A percentile compares a stretch with the other conserved stretches of the same genome.
Conservation (phyloP, 2,888 invertebrate species). For the Eupithecia pulchellata region DNA sequence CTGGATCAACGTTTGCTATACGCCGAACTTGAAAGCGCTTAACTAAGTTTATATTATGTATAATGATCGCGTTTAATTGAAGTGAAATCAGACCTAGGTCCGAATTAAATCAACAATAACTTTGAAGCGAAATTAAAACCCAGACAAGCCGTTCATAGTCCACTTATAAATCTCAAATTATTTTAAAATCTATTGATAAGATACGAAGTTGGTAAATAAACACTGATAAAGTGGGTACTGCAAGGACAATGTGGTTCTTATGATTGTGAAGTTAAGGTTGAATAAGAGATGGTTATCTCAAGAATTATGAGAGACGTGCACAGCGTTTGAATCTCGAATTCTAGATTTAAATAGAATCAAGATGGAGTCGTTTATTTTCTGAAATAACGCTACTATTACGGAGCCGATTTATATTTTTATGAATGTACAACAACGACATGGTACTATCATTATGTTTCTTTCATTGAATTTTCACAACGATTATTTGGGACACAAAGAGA, state of each 20-base stretch:
- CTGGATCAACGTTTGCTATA: no score
- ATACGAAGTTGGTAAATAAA: constrained; percentile 36
- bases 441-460: no score
- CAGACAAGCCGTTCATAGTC: background rate
- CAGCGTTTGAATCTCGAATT: constrained; percentile 22
- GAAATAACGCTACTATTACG: no score
- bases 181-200: constrained; percentile 43
- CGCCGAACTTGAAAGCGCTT: no score
- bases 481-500: no score
- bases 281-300: constrained; percentile 22
- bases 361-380: background rate
- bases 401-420: no score
- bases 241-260: constrained; percentile 33
- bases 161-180: constrained; percentile 39
- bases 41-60: no score
- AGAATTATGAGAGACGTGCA: constrained; percentile 26
- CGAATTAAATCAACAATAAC: no score
- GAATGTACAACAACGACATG: no score
- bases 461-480: no score
- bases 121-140: background rate
- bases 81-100: no score
- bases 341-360: background rate
- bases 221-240: constrained; percentile 19
- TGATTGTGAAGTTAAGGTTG: constrained; percentile 27
- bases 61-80: no score